Evolutionary conservation across 2,888 invertebrate species (phyloP).

Genomic region (Mechanitis messenoides): DNA sequence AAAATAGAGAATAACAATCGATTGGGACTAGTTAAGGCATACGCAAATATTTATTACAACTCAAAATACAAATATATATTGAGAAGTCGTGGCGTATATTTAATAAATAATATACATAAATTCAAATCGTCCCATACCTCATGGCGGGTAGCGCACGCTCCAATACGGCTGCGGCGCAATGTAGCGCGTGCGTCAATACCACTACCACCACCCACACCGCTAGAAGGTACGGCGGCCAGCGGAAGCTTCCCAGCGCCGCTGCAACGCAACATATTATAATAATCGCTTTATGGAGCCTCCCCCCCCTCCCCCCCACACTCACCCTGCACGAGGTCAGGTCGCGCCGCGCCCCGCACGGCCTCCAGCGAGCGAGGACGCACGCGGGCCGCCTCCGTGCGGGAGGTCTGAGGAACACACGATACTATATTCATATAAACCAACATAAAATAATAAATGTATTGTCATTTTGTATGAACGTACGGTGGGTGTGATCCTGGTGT

Average conservation of each 20-base stretch:
- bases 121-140: conserved; percentile 37
- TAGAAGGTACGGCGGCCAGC: conserved; percentile 70
- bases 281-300: background rate
- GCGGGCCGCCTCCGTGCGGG: conserved; percentile 33
- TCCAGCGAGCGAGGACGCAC: conserved; percentile 35
- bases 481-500: conserved; percentile 46
- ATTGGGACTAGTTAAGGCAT: background rate
- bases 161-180: conserved; percentile 52
- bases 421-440: background rate
- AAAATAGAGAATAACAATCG: too few species aligned
- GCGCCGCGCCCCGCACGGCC: conserved; percentile 35
- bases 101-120: background rate
- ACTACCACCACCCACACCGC: conserved; percentile 62
- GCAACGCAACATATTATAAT: conserved; percentile 20
- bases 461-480: conserved; percentile 34
- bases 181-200: conserved; percentile 58
- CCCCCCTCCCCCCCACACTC: background rate
- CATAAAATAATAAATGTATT: too few species aligned
- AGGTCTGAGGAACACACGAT: conserved; percentile 34
- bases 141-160: conserved; percentile 52
- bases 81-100: too few species aligned
- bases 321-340: conserved; percentile 56
- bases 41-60: background rate
- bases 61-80: background rate
- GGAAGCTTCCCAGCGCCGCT: conserved; percentile 62